Evolutionary conservation across 1,140 invertebrate species (phyloP).

Genomic region (Temnothorax longispinosus): DNA sequence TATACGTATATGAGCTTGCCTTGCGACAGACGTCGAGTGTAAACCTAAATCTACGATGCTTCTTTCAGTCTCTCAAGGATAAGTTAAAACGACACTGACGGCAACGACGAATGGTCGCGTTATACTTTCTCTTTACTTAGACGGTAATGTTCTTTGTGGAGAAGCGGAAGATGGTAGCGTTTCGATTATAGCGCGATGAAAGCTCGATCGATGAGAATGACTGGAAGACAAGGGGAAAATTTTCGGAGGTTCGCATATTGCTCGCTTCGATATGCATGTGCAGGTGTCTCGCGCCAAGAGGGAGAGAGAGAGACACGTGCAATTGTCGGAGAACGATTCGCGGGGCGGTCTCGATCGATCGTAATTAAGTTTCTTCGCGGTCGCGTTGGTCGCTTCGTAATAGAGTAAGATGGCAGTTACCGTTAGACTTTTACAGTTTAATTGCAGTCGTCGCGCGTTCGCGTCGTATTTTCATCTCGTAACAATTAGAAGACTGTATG

Average conservation of each 20-base stretch:
- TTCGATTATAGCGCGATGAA: background rate
- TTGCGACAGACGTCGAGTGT: background rate
- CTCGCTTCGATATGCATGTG: conserved; percentile 68
- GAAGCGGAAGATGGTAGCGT: conserved; percentile 8
- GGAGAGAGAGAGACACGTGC: background rate
- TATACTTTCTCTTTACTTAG: conserved; percentile 4
- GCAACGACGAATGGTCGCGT: conserved; percentile 64
- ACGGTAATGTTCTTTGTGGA: conserved; percentile 30
- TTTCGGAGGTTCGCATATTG: conserved; percentile 62
- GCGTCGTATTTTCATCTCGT: too few species aligned
- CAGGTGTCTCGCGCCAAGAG: background rate
- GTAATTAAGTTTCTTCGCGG: too few species aligned
- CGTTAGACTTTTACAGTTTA: too few species aligned
- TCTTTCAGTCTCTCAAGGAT: conserved; percentile 65
- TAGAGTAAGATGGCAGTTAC: too few species aligned
- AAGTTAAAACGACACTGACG: conserved; percentile 70
- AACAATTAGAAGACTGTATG: too few species aligned
- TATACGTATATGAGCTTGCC: too few species aligned
- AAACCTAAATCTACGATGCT: conserved; percentile 34
- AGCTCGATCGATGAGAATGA: conserved; percentile 25
- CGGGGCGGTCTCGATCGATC: too few species aligned
- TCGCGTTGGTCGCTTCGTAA: too few species aligned
- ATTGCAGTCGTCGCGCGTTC: too few species aligned
- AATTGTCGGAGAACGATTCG: too few species aligned
- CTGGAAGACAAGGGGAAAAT: conserved; percentile 69